These are phyloP conservation scores for Centroberyx gerrardi DNA, from an alignment of 2,797 vertebrate species.

Conservation along the genomic window DNA sequence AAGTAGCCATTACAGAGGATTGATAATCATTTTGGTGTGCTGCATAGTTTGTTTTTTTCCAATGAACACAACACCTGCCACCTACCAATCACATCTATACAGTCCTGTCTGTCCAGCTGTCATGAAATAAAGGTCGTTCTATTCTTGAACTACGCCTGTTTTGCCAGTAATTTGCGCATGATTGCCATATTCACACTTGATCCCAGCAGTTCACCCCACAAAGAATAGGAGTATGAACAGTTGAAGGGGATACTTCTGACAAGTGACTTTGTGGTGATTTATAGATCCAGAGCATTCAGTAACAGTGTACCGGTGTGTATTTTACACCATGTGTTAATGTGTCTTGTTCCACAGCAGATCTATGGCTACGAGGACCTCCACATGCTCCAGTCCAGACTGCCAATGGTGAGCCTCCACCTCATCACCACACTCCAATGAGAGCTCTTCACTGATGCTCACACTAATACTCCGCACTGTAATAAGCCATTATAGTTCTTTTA, in stretches of 20 bases:
- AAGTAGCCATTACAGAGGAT: conserved; percentile 68
- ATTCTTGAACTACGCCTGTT: no score
- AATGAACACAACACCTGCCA: not conserved
- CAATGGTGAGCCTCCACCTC: conserved; percentile 88
- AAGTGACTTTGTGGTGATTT: no score
- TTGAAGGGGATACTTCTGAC: no score
- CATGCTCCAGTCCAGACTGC: conserved; percentile 95
- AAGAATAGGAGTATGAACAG: no score
- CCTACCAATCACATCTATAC: not conserved
- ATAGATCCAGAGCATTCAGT: not conserved
- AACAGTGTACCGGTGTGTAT: no score
- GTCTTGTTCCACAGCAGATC: conserved; percentile 87
- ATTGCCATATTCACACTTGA: not conserved
- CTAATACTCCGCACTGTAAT: no score
- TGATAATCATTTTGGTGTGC: not conserved
- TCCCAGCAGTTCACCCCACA: no score
- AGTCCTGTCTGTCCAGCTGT: not conserved
- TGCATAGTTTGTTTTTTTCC: not conserved
- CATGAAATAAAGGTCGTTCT: no score
- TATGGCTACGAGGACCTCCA: conserved; percentile 98
- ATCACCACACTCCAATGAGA: not conserved
- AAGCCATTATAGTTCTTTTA: no score
- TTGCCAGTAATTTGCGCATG: no score
- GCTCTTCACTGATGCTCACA: not conserved
- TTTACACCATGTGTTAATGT: not conserved